Percentiles rank a stretch among this genome's conserved stretches.
Conservation (phyloP, 2,113 vertebrate genomes). For the Progne subis region DNA sequence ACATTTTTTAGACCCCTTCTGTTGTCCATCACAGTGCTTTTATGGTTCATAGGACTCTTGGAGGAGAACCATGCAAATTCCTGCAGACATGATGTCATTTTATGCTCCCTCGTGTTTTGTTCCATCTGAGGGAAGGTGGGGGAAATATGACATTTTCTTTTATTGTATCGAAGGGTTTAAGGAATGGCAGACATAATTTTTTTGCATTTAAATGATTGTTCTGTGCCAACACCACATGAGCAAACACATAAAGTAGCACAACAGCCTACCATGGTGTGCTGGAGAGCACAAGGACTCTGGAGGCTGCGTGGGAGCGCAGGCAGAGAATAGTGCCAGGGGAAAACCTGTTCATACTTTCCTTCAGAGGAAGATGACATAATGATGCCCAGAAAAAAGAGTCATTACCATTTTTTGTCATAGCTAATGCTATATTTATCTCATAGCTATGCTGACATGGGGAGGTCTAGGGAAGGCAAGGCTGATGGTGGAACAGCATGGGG, state of each 20-base stretch:
- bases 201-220: not conserved
- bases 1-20: not conserved
- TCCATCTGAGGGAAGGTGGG: not conserved
- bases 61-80: not conserved
- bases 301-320: not conserved
- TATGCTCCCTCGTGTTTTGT: not conserved
- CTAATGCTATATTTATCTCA: not conserved
- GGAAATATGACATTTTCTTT: not conserved
- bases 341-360: not conserved
- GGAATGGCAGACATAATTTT: not conserved
- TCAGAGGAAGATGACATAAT: not conserved
- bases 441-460: fast-evolving
- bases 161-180: not conserved
- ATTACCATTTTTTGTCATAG: not conserved
- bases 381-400: not conserved
- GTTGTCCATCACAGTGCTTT: not conserved
- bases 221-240: not conserved
- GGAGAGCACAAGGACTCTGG: not conserved
- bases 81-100: not conserved
- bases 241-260: not conserved
- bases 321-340: not conserved
- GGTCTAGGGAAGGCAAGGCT: not conserved
- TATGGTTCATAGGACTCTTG: not conserved
- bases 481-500: not conserved
- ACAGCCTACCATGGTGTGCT: not conserved